A percentile compares a stretch with the other conserved stretches of the same genome.
phyloP scores from a whole-genome alignment of 2,888 invertebrate species.

The Troilus luridus region DNA sequence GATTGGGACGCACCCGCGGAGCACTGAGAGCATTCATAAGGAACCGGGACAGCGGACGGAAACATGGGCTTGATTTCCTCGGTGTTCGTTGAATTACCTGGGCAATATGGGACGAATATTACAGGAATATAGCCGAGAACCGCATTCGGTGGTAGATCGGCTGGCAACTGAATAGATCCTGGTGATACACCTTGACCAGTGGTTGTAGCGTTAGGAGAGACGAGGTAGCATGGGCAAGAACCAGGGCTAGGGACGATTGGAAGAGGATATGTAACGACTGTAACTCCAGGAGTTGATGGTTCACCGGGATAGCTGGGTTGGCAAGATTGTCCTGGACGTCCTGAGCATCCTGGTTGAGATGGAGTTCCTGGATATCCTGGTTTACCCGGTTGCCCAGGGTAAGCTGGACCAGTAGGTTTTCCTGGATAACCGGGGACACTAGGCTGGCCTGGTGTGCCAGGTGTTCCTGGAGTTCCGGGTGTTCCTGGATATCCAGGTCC shows the following conservation, averaged over 20 bases:
- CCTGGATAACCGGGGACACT: constrained; percentile 60
- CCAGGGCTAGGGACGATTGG: constrained; percentile 76
- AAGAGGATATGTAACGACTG: constrained; percentile 74
- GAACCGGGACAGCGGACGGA: constrained; percentile 75
- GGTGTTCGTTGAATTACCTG: constrained; percentile 70
- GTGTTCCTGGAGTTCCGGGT: constrained; percentile 65
- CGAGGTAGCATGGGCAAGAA: constrained; percentile 77
- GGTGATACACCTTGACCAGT: constrained; percentile 66
- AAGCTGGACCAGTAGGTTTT: constrained; percentile 65
- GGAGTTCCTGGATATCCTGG: constrained; percentile 61
- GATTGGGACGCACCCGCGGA: constrained; percentile 66
- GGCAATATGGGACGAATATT: constrained; percentile 79
- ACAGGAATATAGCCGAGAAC: constrained; percentile 81
- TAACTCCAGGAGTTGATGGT: constrained; percentile 66
- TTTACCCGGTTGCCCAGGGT: constrained; percentile 61
- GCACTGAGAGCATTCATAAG: constrained; percentile 76
- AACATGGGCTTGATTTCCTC: constrained; percentile 73
- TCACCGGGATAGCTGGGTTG: constrained; percentile 63
- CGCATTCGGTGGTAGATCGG: constrained; percentile 72
- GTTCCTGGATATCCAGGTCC: constrained; percentile 63
- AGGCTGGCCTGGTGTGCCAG: background rate
- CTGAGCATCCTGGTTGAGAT: constrained; percentile 57
- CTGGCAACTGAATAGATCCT: constrained; percentile 67
- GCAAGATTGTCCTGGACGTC: constrained; percentile 58
- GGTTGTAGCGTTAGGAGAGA: constrained; percentile 73